Conservation (phyloP, 2,888 invertebrate genomes). For the Hypomecis atomaria region DNA sequence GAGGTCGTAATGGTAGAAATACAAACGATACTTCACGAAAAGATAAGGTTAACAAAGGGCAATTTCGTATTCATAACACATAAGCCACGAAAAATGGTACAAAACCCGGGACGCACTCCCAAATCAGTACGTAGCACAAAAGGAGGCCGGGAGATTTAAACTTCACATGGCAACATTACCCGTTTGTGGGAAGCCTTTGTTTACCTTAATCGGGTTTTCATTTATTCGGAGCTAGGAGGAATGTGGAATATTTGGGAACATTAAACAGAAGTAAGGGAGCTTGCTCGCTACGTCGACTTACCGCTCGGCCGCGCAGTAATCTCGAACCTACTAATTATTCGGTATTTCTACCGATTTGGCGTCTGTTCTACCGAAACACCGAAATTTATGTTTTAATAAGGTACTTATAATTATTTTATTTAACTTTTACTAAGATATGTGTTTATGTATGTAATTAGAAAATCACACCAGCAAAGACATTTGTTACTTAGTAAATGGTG, state of each 20-base stretch:
- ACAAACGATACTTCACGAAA: not conserved
- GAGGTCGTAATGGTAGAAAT: not conserved
- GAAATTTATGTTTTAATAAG: no score
- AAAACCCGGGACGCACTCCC: constrained; percentile 3
- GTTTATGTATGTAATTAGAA: no score
- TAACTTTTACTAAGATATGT: no score
- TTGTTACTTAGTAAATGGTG: no score
- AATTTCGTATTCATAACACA: constrained; percentile 15
- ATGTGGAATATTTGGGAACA: constrained; percentile 27
- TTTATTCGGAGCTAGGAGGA: constrained; percentile 26
- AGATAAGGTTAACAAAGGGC: constrained; percentile 6
- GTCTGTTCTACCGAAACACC: no score
- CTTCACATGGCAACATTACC: constrained; percentile 16
- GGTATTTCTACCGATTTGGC: no score
- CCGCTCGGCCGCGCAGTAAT: not conserved
- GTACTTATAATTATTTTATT: no score
- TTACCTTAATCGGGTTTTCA: constrained; percentile 31
- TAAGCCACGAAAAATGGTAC: constrained; percentile 5
- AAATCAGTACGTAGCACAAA: constrained; percentile 14
- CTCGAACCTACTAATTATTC: not conserved
- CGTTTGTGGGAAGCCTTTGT: constrained; percentile 18
- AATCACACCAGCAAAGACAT: no score
- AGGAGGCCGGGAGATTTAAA: constrained; percentile 24
- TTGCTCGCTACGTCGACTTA: not conserved
- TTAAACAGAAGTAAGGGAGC: constrained; percentile 11